Base-by-base conservation (phyloP, 2,797 vertebrate species). In the Orestias chungarensis region DNA sequence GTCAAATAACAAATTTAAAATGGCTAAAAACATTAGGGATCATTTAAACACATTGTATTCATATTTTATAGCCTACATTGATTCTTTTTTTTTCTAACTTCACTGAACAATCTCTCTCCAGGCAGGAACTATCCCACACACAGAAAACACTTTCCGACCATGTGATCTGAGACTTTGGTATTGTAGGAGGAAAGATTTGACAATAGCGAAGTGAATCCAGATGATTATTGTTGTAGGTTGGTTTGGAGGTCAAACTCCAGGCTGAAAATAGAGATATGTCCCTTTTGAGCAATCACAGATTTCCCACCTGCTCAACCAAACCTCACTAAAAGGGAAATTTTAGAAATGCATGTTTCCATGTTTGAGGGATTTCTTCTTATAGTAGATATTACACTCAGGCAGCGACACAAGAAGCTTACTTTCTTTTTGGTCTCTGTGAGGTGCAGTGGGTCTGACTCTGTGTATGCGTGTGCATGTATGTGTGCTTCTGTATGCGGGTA, bases 111-210 rank as follows among this genome's bases (percentile, higher is more conserved):
- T 70, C 83, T 86, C 78, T 91, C 82, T 81, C 82, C 77, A 81
- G 84, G 85, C 86, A 82, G 66, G 81, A 87, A 57, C 79, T 82
- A 88, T 90, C 92, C 89, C 90, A 92, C 91, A 89, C 88, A 88
- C 74, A 86, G 44, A 90, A 82, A 78, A 70, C 74, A 72, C 71
- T 79, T 31, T 88, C 68, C 81, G 46, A 82, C 85, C 43, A 78
- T 80, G 62, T 82, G 78, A 81, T 86, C 81, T 70, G 86, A 91
- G 88, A 91, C 83, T 89, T 87, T 81, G 67, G 86, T 88, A 92
- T 92, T 90, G 79, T 78, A 71, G 79, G 64, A 75, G 80, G 81
- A 83, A 82, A 52, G 64, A 80, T 50, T 76, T 75, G 78, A 84
- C 75, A 81, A 79, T 82, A 81, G 78, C 82, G 71, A 82, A 81